Base-by-base conservation (phyloP, 2,797 vertebrate species). In the Meda fulgida region DNA sequence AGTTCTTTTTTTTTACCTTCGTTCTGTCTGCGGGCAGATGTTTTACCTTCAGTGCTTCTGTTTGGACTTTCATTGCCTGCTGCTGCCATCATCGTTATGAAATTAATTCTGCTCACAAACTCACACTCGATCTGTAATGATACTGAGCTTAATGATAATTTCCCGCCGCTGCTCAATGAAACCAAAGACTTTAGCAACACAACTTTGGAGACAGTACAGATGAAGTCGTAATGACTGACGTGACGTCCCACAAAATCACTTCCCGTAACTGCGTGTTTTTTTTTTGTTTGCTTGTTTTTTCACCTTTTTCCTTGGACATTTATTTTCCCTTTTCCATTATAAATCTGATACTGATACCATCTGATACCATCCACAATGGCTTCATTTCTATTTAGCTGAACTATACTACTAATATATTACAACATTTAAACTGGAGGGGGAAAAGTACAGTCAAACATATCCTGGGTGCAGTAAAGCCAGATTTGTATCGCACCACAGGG, bases 21-120 rank as follows among this genome's bases (percentile, higher is more conserved):
- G 18, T 55, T 89, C 76, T 94, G 93, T 63, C 84, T 63, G 36
- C 87, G 91, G 73, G 46, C 89, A 46, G 67, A 34, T 1, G 85
- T 34, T 84, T 46, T 90, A 34, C 92, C 91, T 76, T 91, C 92
- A 36, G 10, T 78, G 67, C 86, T 85, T 63, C 69, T 87, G 10
- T n/a, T 82, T 29, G 79, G 88, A 73, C 67, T 87, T 83, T 78
- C 78, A 80, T 16, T 89, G 51, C 75, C 89, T 3, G 7, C 91
- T 87, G 92, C 87, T 93, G 93, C 94, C 23, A 83, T 88, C 92
- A 88, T 87, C 90, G 78, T 78, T 60, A 55, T 23, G 11, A 34
- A 70, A 16, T 4, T 34, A 18, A 53, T 14, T 23, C 83, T 87
- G 80, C 60, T 77, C 46, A 55, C 40, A 85, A 73, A 53, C 48